phyloP scores from a whole-genome alignment of 2,113 vertebrate genomes.

The Tretioscincus oriximinensis region DNA sequence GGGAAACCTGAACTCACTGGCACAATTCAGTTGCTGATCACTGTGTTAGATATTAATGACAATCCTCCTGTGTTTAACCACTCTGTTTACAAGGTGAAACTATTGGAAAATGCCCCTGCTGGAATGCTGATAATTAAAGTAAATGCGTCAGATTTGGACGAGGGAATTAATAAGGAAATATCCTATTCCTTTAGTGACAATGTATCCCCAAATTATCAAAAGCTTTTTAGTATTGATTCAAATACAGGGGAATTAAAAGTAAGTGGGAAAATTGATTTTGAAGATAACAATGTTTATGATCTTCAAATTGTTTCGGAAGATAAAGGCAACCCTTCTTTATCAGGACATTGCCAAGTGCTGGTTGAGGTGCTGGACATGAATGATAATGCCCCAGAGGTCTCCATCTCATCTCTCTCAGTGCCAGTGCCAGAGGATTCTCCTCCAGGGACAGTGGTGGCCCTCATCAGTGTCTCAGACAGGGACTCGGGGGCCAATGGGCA shows the following conservation, averaged over 20 bases:
- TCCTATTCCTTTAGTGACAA: constrained; percentile 52
- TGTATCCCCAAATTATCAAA: constrained; percentile 1
- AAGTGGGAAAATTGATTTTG: constrained; percentile 73
- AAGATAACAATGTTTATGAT: constrained; percentile 73
- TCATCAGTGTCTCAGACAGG: constrained; percentile 39
- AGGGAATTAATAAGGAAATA: constrained; percentile 53
- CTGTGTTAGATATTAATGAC: constrained; percentile 62
- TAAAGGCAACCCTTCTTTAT: constrained; percentile 68
- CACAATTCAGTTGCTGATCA: constrained; percentile 54
- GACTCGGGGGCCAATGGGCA: constrained; percentile 19
- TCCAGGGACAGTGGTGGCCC: constrained; percentile 69
- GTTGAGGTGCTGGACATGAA: constrained; percentile 77
- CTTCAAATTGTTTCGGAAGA: constrained; percentile 76
- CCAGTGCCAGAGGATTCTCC: constrained; percentile 69
- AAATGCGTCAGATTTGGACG: constrained; percentile 52
- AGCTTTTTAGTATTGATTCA: constrained; percentile 63
- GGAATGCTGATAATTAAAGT: constrained; percentile 40
- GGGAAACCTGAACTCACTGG: constrained; percentile 67
- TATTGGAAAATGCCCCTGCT: constrained; percentile 37
- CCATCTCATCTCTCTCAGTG: constrained; percentile 69
- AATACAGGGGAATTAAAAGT: constrained; percentile 76
- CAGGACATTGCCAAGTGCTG: constrained; percentile 75
- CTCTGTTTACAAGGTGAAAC: constrained; percentile 38
- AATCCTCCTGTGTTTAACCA: constrained; percentile 60
- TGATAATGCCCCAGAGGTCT: constrained; percentile 77